Evolutionary conservation across 2,888 invertebrate genomes (phyloP).

Genomic region (Tryphoninae sp.): DNA sequence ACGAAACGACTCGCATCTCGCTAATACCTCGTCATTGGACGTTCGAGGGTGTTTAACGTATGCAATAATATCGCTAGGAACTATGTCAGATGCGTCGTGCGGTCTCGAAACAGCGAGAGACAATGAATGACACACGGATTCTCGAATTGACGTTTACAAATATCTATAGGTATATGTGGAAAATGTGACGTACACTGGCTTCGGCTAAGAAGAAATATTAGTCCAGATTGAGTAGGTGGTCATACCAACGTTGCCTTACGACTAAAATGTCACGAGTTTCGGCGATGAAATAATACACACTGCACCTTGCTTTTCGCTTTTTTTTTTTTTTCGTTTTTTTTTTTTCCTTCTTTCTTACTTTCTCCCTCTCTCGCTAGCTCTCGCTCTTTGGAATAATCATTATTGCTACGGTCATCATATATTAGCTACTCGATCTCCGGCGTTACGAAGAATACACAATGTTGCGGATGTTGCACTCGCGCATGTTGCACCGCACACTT

Average conservation of each 20-base stretch:
- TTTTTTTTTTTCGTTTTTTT: conserved; percentile 3
- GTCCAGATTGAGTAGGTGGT: conserved; percentile 68
- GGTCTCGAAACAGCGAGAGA: conserved; percentile 14
- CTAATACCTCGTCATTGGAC: conserved; percentile 25
- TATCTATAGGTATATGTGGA: conserved; percentile 1
- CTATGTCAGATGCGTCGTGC: conserved; percentile 36
- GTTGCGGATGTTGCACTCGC: conserved; percentile 31
- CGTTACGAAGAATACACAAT: conserved; percentile 7
- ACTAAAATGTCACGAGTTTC: conserved; percentile 68
- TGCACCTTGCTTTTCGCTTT: conserved; percentile 34
- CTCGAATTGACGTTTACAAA: conserved; percentile 17
- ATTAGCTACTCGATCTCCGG: background rate
- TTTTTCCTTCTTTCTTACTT: background rate
- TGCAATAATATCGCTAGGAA: conserved; percentile 28
- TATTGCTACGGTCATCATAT: conserved; percentile 2
- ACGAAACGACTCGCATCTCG: conserved; percentile 30
- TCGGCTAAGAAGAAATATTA: conserved; percentile 21
- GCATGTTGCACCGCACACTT: conserved; percentile 13
- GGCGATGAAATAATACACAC: conserved; percentile 58
- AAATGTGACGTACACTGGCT: background rate
- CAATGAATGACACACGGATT: conserved; percentile 32
- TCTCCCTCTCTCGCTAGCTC: conserved; percentile 20
- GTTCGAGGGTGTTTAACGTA: conserved; percentile 31
- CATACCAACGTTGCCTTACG: conserved; percentile 49
- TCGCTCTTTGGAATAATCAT: conserved; percentile 21